Conservation (phyloP, 2,888 invertebrate species). For the Drosophila kuntzei region DNA sequence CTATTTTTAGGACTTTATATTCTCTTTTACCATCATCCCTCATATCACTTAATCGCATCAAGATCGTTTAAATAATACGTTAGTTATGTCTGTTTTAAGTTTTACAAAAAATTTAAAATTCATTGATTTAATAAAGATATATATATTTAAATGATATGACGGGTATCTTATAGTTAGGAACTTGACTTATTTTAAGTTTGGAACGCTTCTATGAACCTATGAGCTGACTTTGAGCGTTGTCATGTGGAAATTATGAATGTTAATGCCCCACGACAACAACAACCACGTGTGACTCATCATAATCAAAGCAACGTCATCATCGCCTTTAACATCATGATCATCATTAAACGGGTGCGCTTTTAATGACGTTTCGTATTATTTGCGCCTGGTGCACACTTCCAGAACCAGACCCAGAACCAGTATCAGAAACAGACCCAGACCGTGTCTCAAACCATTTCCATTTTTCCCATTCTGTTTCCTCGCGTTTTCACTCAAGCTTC, state of each 20-base stretch:
- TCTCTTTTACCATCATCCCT: too few relatives aligned
- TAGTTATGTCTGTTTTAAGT: neutral
- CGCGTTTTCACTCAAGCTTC: constrained; percentile 34
- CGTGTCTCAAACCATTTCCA: constrained; percentile 17
- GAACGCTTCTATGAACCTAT: constrained; percentile 32
- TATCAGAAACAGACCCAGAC: neutral
- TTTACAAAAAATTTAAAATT: neutral
- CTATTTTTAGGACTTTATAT: too few relatives aligned
- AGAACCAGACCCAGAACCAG: constrained; percentile 19
- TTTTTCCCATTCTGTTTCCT: constrained; percentile 1
- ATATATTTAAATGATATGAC: neutral
- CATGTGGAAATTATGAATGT: constrained; percentile 79
- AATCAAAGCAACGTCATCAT: constrained; percentile 51
- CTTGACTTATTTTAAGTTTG: neutral
- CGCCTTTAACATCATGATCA: constrained; percentile 5
- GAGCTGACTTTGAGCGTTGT: constrained; percentile 47
- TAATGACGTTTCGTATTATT: constrained; percentile 77
- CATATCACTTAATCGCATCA: too few relatives aligned
- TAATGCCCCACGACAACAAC: constrained; percentile 61
- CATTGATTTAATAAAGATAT: too few relatives aligned
- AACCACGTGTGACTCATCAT: constrained; percentile 79
- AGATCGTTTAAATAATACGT: too few relatives aligned
- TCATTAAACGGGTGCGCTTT: constrained; percentile 67
- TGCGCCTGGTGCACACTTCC: constrained; percentile 68
- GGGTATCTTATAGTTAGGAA: neutral